Percentiles rank a stretch among this genome's conserved stretches.
phyloP scores from a whole-genome alignment of 2,797 vertebrate species.

The Pangasius krempfi region DNA sequence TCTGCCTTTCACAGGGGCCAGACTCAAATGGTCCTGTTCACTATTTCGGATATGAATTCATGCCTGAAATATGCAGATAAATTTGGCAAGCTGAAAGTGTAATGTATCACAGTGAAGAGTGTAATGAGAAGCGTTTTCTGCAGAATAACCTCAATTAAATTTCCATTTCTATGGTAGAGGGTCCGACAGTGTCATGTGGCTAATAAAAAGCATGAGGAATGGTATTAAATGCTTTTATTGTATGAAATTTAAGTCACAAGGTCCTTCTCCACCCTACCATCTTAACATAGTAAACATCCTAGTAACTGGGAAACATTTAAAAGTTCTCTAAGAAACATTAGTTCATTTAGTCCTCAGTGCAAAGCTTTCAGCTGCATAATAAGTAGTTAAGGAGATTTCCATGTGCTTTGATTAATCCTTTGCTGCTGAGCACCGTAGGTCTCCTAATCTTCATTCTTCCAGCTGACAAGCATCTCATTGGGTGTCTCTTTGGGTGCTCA shows the following conservation, averaged over 20 bases:
- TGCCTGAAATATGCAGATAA: conserved; percentile 65
- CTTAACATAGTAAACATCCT: conserved; percentile 36
- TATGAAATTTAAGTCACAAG: conserved; percentile 57
- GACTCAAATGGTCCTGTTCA: neutral
- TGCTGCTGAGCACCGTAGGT: conserved; percentile 26
- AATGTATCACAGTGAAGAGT: conserved; percentile 56
- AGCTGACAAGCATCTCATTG: conserved; percentile 14
- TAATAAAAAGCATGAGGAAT: conserved; percentile 44
- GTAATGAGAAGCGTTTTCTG: conserved; percentile 62
- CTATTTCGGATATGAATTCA: conserved; percentile 40
- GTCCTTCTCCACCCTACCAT: conserved; percentile 49
- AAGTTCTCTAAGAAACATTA: neutral
- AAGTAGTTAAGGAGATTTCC: conserved; percentile 19
- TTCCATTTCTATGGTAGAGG: conserved; percentile 28
- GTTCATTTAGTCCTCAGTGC: neutral
- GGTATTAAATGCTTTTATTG: conserved; percentile 55
- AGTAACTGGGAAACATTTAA: neutral
- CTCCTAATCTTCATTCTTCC: conserved; percentile 36
- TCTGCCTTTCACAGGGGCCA: neutral
- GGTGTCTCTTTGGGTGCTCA: conserved; percentile 29
- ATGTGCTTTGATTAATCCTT: conserved; percentile 33
- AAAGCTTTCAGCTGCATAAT: conserved; percentile 19
- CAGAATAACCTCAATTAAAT: conserved; percentile 20
- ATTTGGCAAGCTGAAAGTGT: conserved; percentile 59
- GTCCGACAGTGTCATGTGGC: conserved; percentile 47